These are phyloP conservation scores for Oceanites oceanicus DNA, from an alignment of 2,113 vertebrate species.

Conservation along the genomic window DNA sequence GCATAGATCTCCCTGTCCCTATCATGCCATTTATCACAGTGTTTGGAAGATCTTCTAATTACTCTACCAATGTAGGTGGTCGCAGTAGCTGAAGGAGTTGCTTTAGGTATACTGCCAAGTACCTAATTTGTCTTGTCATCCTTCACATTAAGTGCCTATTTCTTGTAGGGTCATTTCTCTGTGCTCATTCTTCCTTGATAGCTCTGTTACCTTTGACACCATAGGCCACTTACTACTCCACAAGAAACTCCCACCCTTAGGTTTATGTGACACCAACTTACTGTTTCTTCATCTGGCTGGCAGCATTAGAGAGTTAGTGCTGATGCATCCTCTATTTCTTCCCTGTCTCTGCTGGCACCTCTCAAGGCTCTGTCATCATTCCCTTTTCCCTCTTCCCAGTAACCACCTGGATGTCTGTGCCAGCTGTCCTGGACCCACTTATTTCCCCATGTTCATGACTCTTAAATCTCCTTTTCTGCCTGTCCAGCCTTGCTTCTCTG, in stretches of 20 bases:
- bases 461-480: not conserved
- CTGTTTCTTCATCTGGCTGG: conserved; percentile 28
- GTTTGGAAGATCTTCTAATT: conserved; percentile 68
- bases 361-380: conserved; percentile 3
- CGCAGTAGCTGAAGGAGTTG: conserved; percentile 52
- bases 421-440: not conserved
- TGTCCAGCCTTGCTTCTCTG: not conserved
- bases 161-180: conserved; percentile 58
- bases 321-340: conserved; percentile 8
- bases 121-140: conserved; percentile 66
- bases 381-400: not conserved
- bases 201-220: conserved; percentile 62
- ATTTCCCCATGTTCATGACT: not conserved
- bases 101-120: conserved; percentile 60
- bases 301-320: not conserved
- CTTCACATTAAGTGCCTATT: conserved; percentile 40
- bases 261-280: conserved; percentile 34
- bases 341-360: not conserved
- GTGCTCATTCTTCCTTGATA: conserved; percentile 53
- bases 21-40: conserved; percentile 59
- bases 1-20: conserved; percentile 33
- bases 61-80: conserved; percentile 65
- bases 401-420: not conserved
- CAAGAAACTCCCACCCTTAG: conserved; percentile 24
- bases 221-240: not conserved